Conservation (phyloP, 2,888 invertebrate species). For the Epinotia nisella region DNA sequence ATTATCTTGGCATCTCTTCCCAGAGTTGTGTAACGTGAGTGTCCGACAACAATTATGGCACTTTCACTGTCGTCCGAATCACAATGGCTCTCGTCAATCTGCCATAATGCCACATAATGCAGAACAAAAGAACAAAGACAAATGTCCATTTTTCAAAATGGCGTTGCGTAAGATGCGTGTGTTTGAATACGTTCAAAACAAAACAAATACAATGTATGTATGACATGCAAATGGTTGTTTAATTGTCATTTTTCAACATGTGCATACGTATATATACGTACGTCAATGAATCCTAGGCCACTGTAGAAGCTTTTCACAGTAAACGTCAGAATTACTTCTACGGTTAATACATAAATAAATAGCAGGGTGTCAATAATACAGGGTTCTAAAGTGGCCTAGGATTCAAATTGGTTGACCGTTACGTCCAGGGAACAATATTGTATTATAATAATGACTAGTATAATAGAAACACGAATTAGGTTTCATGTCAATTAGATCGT, state of each 20-base stretch:
- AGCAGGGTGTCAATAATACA: too few species aligned
- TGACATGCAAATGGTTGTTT: background rate
- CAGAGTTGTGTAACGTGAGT: slow-evolving; percentile 41
- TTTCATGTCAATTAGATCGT: too few species aligned
- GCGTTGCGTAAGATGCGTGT: slow-evolving; percentile 40
- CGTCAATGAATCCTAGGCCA: too few species aligned
- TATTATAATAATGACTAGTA: too few species aligned
- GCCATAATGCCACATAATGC: slow-evolving; percentile 25
- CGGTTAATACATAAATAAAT: too few species aligned
- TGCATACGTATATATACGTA: background rate
- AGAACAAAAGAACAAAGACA: slow-evolving; percentile 44
- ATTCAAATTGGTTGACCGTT: too few species aligned
- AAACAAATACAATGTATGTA: slow-evolving; percentile 1
- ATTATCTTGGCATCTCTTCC: slow-evolving; percentile 38
- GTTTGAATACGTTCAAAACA: slow-evolving; percentile 26
- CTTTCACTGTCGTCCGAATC: slow-evolving; percentile 41
- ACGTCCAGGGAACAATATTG: too few species aligned
- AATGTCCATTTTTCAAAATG: slow-evolving; percentile 41
- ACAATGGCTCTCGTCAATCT: slow-evolving; percentile 37
- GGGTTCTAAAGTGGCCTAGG: too few species aligned
- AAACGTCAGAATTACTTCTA: too few species aligned
- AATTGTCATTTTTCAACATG: background rate
- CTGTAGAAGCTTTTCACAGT: too few species aligned
- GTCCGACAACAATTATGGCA: slow-evolving; percentile 41
- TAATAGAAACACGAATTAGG: too few species aligned